Evolutionary conservation across 2,888 invertebrate species (phyloP), one percentile per base, ranked within the genome.

Genomic region (Papilio protenor): DNA sequence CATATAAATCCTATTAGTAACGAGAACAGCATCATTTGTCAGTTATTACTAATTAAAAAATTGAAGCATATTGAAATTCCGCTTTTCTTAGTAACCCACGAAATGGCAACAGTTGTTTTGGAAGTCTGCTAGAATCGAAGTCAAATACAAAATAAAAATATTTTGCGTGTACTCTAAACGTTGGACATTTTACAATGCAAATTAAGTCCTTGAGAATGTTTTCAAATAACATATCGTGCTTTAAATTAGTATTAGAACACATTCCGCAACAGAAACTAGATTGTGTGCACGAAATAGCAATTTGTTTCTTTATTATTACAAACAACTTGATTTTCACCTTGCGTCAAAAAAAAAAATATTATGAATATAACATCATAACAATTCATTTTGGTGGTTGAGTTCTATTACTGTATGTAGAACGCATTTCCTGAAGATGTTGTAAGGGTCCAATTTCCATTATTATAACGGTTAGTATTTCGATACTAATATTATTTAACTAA

Each of bases 181-280:
- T 27, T 61, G 6, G 4, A 33, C 5, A 64, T 14, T 64, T 18
- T n/a, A 40, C 40, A n/a, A 55, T 55, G 14, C 61, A 45, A 64
- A 64, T 23, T 40, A 18, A 45, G 18, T 11, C 40, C 45, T 45
- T 45, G n/a, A 33, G 33, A 40, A 14, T 64, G 64, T 40, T 40
- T 66, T 40, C 40, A 33, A 8, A 23, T 16, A 64, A 64, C 64
- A 64, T 66, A 18, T 21, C 66, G 40, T 69, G 45, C 45, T 69
- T 10, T 1, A 69, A 40, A 45, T 10, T 21, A 45, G 3, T 69
- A 45, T 12, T 18, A 69, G n/a, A 11, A 69, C 45, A 40, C 18
- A 66, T 66, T 40, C 40, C 66, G 12, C 66, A 66, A 66, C 66
- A 69, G 6, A 69, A 69, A 69, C 66, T 12, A 69, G 45, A 69